These are phyloP conservation scores for Muraenolepis orangiensis DNA, from an alignment of 2,797 vertebrate species.

Conservation along the genomic window DNA sequence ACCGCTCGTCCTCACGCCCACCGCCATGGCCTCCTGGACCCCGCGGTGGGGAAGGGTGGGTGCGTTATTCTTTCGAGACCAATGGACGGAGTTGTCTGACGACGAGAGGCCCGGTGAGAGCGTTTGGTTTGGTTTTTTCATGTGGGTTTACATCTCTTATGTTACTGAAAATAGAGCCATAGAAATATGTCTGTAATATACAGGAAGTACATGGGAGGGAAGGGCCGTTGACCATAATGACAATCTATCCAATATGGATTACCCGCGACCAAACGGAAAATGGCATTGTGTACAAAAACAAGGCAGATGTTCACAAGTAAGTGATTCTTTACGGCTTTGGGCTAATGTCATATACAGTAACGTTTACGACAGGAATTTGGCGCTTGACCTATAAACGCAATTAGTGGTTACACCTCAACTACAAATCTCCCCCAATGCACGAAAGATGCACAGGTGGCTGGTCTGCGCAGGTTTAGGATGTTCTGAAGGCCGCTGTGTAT, in stretches of 20 bases:
- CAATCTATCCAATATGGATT: conserved; percentile 99
- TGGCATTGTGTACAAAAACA: conserved; percentile 45
- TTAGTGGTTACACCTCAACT: conserved; percentile 41
- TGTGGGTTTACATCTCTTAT: conserved; percentile 14
- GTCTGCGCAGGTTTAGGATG: conserved; percentile 1
- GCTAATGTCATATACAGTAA: conserved; percentile 34
- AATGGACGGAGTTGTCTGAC: conserved; percentile 65
- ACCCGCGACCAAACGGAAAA: conserved; percentile 75
- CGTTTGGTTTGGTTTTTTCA: conserved; percentile 22
- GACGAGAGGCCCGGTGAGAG: conserved; percentile 44
- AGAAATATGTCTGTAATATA: conserved; percentile 72
- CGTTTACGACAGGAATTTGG: conserved; percentile 25
- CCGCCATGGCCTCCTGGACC: conserved; percentile 64
- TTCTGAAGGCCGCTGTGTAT: conserved; percentile 7
- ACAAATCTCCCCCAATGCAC: conserved; percentile 16
- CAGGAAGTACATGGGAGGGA: conserved; percentile 62
- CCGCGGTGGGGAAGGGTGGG: conserved; percentile 73
- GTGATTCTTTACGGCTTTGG: conserved; percentile 46
- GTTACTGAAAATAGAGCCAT: conserved; percentile 27
- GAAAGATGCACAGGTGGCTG: conserved; percentile 23
- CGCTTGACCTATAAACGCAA: conserved; percentile 19
- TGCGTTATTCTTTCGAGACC: conserved; percentile 21
- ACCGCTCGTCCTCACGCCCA: conserved; percentile 44
- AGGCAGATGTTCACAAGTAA: conserved; percentile 42
- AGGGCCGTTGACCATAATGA: conserved; percentile 65